Conservation (phyloP, 2,888 invertebrate genomes). For the Lymantria monacha region DNA sequence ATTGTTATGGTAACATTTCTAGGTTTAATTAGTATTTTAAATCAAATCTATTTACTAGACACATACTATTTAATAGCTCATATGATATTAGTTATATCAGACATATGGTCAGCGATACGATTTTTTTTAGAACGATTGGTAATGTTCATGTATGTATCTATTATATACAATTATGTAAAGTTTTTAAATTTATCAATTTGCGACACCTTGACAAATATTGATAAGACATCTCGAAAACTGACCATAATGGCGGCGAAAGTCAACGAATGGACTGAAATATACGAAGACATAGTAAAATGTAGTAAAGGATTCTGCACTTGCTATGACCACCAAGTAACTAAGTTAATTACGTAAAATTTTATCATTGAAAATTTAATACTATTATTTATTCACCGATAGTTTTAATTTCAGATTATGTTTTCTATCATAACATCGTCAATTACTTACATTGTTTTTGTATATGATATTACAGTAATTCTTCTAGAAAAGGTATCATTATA, state of each 20-base stretch:
- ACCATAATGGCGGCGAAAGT: neutral
- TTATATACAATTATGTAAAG: neutral
- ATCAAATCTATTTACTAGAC: neutral
- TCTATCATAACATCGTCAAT: slow-evolving; percentile 1
- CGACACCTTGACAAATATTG: neutral
- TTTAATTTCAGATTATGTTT: slow-evolving; percentile 9
- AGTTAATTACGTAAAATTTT: neutral
- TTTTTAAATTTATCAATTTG: neutral
- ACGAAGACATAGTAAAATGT: neutral
- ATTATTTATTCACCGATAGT: neutral
- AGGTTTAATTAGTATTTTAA: neutral
- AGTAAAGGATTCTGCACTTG: neutral
- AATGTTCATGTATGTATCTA: neutral
- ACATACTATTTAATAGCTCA: no score
- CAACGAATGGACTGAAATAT: neutral
- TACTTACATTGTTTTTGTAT: slow-evolving; percentile 1
- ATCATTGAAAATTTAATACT: neutral
- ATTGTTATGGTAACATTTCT: neutral
- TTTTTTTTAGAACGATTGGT: neutral
- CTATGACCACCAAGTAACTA: neutral
- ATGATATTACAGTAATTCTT: neutral
- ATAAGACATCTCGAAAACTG: neutral
- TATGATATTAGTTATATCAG: neutral
- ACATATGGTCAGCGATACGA: neutral
- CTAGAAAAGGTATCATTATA: neutral